phyloP scores from a whole-genome alignment of 2,888 invertebrate genomes.

The Conops quadrifasciatus region DNA sequence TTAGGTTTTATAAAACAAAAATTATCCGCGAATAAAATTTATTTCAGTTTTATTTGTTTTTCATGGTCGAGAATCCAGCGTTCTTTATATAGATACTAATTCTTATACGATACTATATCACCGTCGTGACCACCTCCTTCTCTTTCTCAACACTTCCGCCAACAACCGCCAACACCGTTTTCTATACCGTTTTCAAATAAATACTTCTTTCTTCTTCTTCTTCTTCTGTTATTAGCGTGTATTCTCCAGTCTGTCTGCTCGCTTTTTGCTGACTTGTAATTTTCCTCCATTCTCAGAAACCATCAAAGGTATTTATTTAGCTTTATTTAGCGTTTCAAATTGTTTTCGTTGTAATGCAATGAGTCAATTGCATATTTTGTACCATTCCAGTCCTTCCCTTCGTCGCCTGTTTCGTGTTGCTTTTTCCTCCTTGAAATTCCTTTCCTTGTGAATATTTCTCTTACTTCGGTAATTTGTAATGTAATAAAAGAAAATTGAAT shows the following conservation, averaged over 20 bases:
- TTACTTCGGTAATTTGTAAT: conserved; percentile 25
- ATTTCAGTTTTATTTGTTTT: no score
- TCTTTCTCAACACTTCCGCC: no score
- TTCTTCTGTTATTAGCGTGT: neutral
- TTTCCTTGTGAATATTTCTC: conserved; percentile 13
- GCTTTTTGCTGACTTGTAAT: neutral
- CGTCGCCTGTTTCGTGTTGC: neutral
- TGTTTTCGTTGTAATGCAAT: neutral
- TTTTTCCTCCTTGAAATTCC: conserved; percentile 28
- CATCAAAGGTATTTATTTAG: neutral
- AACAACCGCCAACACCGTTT: neutral
- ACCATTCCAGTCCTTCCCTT: neutral
- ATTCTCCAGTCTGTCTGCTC: neutral
- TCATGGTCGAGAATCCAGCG: no score
- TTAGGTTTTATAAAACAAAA: no score
- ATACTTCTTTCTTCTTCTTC: neutral
- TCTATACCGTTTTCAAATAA: neutral
- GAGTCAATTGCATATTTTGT: neutral
- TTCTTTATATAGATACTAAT: no score
- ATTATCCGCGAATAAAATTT: no score
- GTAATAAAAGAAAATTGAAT: conserved; percentile 36
- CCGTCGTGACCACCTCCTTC: no score
- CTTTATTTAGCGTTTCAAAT: neutral
- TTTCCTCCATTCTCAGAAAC: neutral
- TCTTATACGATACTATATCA: no score